Percentiles rank a stretch among this genome's conserved stretches.
Evolutionary conservation across 2,797 vertebrate species (phyloP).

Genomic region (Benthosema pterotum): DNA sequence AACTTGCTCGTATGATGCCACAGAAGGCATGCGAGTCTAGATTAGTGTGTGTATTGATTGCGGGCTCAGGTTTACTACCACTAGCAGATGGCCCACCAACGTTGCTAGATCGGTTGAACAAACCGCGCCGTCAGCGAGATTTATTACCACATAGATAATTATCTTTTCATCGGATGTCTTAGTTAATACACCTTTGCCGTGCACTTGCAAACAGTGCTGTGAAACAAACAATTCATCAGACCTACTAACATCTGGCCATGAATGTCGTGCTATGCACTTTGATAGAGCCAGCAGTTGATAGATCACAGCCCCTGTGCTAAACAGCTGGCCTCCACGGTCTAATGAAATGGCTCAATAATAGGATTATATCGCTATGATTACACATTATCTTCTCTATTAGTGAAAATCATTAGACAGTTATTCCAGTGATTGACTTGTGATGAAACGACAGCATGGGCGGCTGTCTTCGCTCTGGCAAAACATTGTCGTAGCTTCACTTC

Average conservation of each 20-base stretch:
- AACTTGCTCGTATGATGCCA: slow-evolving; percentile 26
- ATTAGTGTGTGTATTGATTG: slow-evolving; percentile 50
- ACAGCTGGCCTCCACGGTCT: slow-evolving; percentile 3
- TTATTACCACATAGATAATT: slow-evolving; percentile 21
- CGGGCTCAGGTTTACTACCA: slow-evolving; percentile 27
- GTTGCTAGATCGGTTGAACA: slow-evolving; percentile 38
- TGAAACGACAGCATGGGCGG: background rate
- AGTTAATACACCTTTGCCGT: background rate
- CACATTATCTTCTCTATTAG: slow-evolving; percentile 16
- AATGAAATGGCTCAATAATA: slow-evolving; percentile 20
- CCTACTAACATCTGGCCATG: background rate
- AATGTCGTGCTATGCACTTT: slow-evolving; percentile 9
- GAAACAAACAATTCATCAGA: background rate
- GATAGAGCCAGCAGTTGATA: background rate
- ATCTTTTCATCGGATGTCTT: slow-evolving; percentile 4
- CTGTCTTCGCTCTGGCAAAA: background rate
- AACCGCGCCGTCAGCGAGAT: slow-evolving; percentile 16
- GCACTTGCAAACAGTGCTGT: background rate
- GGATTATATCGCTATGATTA: slow-evolving; percentile 23
- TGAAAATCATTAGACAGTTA: slow-evolving; percentile 9
- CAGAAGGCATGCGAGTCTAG: slow-evolving; percentile 46
- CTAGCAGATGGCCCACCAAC: slow-evolving; percentile 40
- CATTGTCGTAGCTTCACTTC: background rate
- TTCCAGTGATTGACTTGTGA: slow-evolving; percentile 11
- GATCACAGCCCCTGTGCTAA: background rate